A percentile compares a stretch with the other conserved stretches of the same genome.
Conservation (phyloP, 1,140 invertebrate genomes). For the Cotesia typhae region DNA sequence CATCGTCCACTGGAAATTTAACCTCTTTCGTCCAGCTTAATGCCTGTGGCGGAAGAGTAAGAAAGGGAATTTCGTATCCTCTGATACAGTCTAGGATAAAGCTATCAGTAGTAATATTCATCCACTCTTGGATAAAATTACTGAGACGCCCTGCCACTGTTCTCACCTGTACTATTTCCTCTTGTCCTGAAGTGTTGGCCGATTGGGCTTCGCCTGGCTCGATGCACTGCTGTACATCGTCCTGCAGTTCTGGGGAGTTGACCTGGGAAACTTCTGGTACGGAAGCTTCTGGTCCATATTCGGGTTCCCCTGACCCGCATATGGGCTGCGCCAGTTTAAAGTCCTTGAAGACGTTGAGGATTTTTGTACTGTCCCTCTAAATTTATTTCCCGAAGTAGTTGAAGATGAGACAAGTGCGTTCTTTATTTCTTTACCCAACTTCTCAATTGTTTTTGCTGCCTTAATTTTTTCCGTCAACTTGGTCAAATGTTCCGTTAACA, state of each 20-base stretch:
- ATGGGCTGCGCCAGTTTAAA: constrained; percentile 29
- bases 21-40: constrained; percentile 1
- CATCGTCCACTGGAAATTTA: not conserved
- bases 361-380: not conserved
- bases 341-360: not conserved
- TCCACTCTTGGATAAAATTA: constrained; percentile 14
- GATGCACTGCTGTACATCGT: constrained; percentile 4
- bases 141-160: constrained; percentile 22
- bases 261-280: constrained; percentile 11
- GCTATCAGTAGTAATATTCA: not conserved
- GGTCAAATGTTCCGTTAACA: too few species aligned
- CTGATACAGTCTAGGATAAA: not conserved
- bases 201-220: not conserved
- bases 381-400: too few species aligned
- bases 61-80: constrained; percentile 5
- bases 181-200: not conserved
- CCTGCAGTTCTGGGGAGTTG: constrained; percentile 9
- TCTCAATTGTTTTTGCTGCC: too few species aligned
- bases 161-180: constrained; percentile 13
- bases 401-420: too few species aligned
- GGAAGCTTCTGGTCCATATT: constrained; percentile 25
- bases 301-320: constrained; percentile 22
- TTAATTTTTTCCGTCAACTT: too few species aligned
- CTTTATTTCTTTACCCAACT: too few species aligned
- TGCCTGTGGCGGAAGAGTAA: not conserved